Evolutionary conservation across 2,888 invertebrate genomes (phyloP).

Genomic region (Standfussiana lucernea): DNA sequence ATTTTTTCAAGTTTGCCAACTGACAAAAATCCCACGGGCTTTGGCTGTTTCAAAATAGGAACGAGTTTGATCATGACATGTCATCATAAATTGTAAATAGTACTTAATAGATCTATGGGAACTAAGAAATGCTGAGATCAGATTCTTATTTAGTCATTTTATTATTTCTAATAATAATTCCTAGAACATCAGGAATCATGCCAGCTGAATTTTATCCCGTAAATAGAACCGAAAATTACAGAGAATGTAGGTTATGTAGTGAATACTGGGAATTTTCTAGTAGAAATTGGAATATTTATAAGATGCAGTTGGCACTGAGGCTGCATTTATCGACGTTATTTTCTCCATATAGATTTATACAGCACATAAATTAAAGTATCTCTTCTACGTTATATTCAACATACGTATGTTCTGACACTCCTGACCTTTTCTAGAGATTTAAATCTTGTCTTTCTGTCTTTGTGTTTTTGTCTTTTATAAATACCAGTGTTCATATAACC

Average conservation of each 20-base stretch:
- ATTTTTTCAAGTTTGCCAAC: slow-evolving; percentile 76
- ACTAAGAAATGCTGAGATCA: not conserved
- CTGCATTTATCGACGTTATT: slow-evolving; percentile 13
- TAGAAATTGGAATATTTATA: slow-evolving; percentile 23
- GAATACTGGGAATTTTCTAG: slow-evolving; percentile 10
- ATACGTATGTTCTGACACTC: not conserved
- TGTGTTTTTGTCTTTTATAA: slow-evolving; percentile 1
- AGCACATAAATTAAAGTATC: slow-evolving; percentile 4
- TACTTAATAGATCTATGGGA: not conserved
- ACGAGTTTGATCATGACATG: slow-evolving; percentile 32
- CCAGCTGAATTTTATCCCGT: not conserved
- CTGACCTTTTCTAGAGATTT: slow-evolving; percentile 20
- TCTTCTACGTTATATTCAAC: not conserved
- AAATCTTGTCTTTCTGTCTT: no score
- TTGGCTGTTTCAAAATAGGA: slow-evolving; percentile 46
- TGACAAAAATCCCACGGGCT: slow-evolving; percentile 77
- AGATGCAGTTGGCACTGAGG: slow-evolving; percentile 17
- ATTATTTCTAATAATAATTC: not conserved
- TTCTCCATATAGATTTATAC: not conserved
- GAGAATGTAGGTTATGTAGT: slow-evolving; percentile 18
- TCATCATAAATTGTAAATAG: not conserved
- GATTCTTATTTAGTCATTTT: not conserved
- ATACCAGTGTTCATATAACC: not conserved
- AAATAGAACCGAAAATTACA: not conserved
- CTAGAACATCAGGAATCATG: not conserved